Evolutionary conservation across 2,113 vertebrate species (phyloP).

Genomic region (Marmota monax): DNA sequence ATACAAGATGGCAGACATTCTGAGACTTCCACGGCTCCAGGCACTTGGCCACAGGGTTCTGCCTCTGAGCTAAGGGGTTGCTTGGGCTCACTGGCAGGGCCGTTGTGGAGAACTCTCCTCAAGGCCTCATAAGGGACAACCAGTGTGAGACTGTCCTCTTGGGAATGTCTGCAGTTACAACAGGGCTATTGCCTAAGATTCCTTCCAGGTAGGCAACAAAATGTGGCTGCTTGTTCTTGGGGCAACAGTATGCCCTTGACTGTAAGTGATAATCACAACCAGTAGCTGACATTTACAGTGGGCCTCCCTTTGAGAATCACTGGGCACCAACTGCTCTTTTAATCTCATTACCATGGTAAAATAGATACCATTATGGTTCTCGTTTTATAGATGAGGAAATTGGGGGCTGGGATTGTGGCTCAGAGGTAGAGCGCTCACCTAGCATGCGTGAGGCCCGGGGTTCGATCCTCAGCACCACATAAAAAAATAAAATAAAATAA

Average conservation of each 20-base stretch:
- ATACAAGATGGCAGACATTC: neutral
- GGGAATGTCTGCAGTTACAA: neutral
- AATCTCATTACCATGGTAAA: neutral
- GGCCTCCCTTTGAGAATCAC: neutral
- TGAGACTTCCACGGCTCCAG: too few species aligned
- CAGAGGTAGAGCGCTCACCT: too few species aligned
- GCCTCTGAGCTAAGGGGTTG: neutral
- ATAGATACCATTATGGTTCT: neutral
- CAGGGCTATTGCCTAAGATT: neutral
- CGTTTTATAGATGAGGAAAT: neutral
- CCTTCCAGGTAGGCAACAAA: neutral
- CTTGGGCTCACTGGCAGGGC: neutral
- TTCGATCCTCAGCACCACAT: too few species aligned
- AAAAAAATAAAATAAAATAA: too few species aligned
- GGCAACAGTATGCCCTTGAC: neutral
- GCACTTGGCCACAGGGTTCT: neutral
- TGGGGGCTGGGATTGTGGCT: too few species aligned
- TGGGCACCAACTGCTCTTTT: neutral
- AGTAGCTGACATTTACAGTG: neutral
- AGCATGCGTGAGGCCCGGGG: too few species aligned
- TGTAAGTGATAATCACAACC: neutral
- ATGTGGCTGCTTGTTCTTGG: neutral
- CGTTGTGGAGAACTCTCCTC: neutral
- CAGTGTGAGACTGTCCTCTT: neutral
- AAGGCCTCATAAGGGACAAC: neutral